A percentile compares a stretch with the other conserved stretches of the same genome.
These are phyloP conservation scores for Platalea minor DNA, from an alignment of 2,797 vertebrate species.

Conservation along the genomic window DNA sequence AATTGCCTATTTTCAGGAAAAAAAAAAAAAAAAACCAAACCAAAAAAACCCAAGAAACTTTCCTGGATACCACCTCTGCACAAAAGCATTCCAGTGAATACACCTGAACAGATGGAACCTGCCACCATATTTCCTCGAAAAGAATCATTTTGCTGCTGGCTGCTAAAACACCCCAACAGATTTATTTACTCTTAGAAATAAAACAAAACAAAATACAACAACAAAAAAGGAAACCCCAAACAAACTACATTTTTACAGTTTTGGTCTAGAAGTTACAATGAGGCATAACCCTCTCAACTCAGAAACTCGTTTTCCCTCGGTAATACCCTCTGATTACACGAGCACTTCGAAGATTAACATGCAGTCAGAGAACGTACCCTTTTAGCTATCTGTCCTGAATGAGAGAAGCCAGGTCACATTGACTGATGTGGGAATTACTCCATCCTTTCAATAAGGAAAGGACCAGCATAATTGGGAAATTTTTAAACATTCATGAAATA, in stretches of 20 bases:
- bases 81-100: conserved; percentile 44
- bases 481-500: conserved; percentile 49
- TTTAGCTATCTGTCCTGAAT: background rate
- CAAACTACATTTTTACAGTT: conserved; percentile 53
- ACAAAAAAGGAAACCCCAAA: conserved; percentile 14
- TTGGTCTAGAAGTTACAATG: conserved; percentile 59
- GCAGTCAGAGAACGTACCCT: background rate
- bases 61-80: conserved; percentile 38
- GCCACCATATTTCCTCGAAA: conserved; percentile 44
- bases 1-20: conserved; percentile 4
- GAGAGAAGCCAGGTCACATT: conserved; percentile 7
- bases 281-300: conserved; percentile 3
- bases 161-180: conserved; percentile 54
- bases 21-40: background rate
- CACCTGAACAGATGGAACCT: conserved; percentile 51
- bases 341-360: background rate
- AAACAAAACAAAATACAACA: conserved; percentile 31
- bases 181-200: conserved; percentile 55
- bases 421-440: conserved; percentile 21
- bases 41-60: background rate
- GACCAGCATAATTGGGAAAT: background rate
- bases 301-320: conserved; percentile 5
- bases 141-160: conserved; percentile 52
- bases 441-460: conserved; percentile 43
- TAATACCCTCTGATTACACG: background rate